Base-by-base conservation (phyloP, 2,797 vertebrate genomes). In the Labroides dimidiatus region DNA sequence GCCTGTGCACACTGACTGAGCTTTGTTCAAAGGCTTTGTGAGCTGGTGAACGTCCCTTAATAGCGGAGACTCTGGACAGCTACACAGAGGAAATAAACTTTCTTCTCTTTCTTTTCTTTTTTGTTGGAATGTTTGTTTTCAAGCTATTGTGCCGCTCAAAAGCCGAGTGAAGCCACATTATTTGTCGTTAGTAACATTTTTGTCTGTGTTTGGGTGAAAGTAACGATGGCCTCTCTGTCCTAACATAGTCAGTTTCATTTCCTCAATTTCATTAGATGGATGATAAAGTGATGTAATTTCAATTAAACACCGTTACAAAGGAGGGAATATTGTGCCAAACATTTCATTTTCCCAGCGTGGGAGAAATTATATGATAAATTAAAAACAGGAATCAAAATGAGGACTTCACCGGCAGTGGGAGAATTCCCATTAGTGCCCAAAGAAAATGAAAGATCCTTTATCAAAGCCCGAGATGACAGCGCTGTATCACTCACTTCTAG, bases 381-480 rank as follows among this genome's bases (percentile, higher is more conserved):
- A 81, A 82, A 75, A 83, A 49, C 54, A 73, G 61, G 52, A 77
- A 80, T 79, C 80, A 67, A 87, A 85, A 87, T 36, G 73, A 85
- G 77, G 58, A 54, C 72, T 86, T 74, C 54, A 65, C 37, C 59
- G 86, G 76, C 73, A 82, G 67, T 55, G 47, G 49, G 57, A 68
- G 69, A 68, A 82, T 87, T 87, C 80, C 77, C 77, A 86, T 88
- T 86, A 87, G 69, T 72, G 66, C 63, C 68, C 75, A 59, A 33
- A 75, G 73, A 82, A 87, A 89, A 86, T 83, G 72, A 87, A 83
- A 88, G 76, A 82, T 80, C 75, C 59, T 74, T 73, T 76, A 89
- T 87, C 85, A 91, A 82, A 90, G 82, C 41, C 37, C n/a, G 33
- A 73, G 78, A 77, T 82, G 88, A 85, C 87, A 72, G 77, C 17